These are phyloP conservation scores for Actinernus sp. DNA, from an alignment of 92 coral and sea anemone species.

Conservation along the genomic window DNA sequence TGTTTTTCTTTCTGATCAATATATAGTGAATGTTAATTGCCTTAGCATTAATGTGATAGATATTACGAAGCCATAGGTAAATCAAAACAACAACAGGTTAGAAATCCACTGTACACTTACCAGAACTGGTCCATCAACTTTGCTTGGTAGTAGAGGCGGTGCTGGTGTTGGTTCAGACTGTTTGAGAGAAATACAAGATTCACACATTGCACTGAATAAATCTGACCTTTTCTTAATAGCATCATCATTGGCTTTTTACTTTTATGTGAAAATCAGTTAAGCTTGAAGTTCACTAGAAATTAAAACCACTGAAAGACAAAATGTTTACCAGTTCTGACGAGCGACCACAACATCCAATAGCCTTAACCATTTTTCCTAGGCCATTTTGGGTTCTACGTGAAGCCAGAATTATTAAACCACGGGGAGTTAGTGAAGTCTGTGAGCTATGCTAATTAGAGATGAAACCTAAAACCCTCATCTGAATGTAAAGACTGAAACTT, in stretches of 20 bases:
- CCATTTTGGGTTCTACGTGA: conserved; percentile 19
- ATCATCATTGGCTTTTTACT: neutral
- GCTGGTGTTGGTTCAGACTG: conserved; percentile 35
- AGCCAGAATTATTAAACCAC: no score
- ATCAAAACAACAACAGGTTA: no score
- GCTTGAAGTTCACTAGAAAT: neutral
- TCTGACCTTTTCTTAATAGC: neutral
- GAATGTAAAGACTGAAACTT: conserved; percentile 32
- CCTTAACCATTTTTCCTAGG: conserved; percentile 30
- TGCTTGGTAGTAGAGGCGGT: conserved; percentile 15
- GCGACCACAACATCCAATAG: conserved; percentile 45
- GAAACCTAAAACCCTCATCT: conserved; percentile 22
- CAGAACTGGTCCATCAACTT: conserved; percentile 19
- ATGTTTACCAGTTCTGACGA: conserved; percentile 44
- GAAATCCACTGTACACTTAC: no score
- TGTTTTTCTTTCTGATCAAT: no score
- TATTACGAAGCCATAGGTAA: no score
- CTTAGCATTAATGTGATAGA: no score
- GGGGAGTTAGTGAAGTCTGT: conserved; percentile 41
- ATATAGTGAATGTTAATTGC: no score
- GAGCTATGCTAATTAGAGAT: conserved; percentile 39
- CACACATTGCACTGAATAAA: neutral
- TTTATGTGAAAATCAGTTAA: neutral
- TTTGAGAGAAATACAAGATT: conserved; percentile 1
- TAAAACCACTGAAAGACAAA: neutral